Conservation (phyloP, 2,888 invertebrate genomes). For the Hedychridium roseum region DNA sequence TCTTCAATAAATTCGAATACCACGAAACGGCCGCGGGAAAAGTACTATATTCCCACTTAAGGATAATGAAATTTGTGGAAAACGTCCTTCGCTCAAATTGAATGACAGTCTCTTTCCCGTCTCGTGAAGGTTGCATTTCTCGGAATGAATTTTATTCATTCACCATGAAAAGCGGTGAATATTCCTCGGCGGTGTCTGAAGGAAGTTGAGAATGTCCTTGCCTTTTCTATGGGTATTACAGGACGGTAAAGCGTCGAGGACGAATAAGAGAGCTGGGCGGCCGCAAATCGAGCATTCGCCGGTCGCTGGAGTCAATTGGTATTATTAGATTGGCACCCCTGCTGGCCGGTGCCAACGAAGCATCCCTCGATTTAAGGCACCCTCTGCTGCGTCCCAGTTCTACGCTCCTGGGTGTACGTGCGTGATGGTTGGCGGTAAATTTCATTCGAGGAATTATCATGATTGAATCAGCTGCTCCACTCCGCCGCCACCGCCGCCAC, state of each 20-base stretch:
- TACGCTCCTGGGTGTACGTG: conserved; percentile 46
- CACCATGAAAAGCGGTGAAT: conserved; percentile 14
- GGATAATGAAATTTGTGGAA: background rate
- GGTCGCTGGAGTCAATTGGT: conserved; percentile 59
- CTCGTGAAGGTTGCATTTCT: conserved; percentile 18
- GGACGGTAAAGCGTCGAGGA: conserved; percentile 38
- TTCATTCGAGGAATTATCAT: conserved; percentile 64
- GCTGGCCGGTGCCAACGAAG: conserved; percentile 25
- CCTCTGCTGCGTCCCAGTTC: conserved; percentile 27
- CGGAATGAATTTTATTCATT: conserved; percentile 21
- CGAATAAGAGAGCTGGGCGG: conserved; percentile 43
- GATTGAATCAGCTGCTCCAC: conserved; percentile 60
- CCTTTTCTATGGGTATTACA: conserved; percentile 26
- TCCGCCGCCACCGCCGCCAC: conserved; percentile 39
- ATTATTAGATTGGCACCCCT: conserved; percentile 64
- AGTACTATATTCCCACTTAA: background rate
- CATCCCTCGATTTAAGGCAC: conserved; percentile 41
- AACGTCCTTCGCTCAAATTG: background rate
- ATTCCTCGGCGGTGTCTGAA: too few species aligned
- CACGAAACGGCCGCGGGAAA: conserved; percentile 14
- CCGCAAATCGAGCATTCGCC: conserved; percentile 57
- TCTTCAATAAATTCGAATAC: conserved; percentile 20
- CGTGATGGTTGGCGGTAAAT: conserved; percentile 61
- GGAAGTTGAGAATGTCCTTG: conserved; percentile 8
- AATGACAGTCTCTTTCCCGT: background rate